A percentile compares a stretch with the other conserved stretches of the same genome.
Evolutionary conservation across 2,797 vertebrate genomes (phyloP).

Genomic region (Monodelphis domestica): DNA sequence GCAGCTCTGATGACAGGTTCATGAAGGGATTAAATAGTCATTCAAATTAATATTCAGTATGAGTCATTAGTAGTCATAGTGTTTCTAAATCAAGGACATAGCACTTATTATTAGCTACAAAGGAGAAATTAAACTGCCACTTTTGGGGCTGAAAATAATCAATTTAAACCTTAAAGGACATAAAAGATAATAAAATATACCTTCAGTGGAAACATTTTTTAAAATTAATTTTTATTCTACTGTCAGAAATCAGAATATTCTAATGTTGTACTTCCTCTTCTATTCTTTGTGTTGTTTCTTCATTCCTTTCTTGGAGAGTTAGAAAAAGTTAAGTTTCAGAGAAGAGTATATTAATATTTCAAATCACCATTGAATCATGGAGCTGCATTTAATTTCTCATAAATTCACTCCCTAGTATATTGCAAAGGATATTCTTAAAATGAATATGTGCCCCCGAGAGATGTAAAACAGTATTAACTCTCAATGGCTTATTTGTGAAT

Average conservation of each 20-base stretch:
- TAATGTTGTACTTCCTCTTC: not conserved
- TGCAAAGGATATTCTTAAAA: not conserved
- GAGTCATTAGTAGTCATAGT: not conserved
- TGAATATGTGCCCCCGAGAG: not conserved
- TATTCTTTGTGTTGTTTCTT: not conserved
- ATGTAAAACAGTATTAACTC: not conserved
- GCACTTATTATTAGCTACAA: not conserved
- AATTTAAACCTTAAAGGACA: not conserved
- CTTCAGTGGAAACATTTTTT: not conserved
- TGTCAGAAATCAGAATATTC: not conserved
- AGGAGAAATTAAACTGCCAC: not conserved
- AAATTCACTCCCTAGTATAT: not conserved
- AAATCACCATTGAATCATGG: not conserved
- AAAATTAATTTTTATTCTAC: not conserved
- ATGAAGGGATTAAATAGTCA: not conserved
- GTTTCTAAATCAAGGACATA: not conserved
- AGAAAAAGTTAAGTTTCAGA: not conserved
- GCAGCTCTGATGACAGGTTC: too few relatives aligned
- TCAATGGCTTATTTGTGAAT: not conserved
- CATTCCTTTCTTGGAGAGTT: not conserved
- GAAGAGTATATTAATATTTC: not conserved
- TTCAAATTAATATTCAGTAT: not conserved
- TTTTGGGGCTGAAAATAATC: not conserved
- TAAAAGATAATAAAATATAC: not conserved
- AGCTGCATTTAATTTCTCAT: not conserved